Evolutionary conservation across 1,140 invertebrate genomes (phyloP), one percentile per base, ranked within the genome.

Genomic region (Gyrodactylus bullatarudis): DNA sequence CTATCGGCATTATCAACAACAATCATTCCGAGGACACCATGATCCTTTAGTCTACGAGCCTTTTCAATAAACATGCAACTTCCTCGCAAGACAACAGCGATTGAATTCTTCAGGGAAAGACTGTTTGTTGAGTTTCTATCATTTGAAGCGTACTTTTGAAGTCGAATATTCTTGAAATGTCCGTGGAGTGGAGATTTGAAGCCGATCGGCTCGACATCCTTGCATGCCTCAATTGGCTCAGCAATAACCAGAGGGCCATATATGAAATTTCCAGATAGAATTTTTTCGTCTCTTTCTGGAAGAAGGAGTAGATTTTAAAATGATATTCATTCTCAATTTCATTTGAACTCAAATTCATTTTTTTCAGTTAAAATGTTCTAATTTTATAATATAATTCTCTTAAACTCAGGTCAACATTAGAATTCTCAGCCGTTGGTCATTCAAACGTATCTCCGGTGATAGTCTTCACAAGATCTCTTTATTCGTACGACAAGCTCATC

Each of bases 61-160:
- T 73, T 73, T 25, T 73, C 34, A 34, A 73, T 26, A 69, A 73
- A 73, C 72, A 73, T 68, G 26, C 72, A 73, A 69, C 25, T 23
- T 23, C 72, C 72, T 1, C 72, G 72, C 24, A 23, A 20, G 70
- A 24, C 70, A 26, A 71, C 24, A n/a, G 24, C 70, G 24, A 71
- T 71, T 71, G 8, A 23, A 24, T 25, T 25, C 1, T 1, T 16
- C n/a, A 8, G 20, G 2, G 8, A 2, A 24, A 23, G 1, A 25
- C 21, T 71, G 24, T 71, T 71, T 2, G n/a, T 16, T 8, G 34
- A 54, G n/a, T 54, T 54, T 8, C 8, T n/a, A 8, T 16, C n/a
- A 8, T 54, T 54, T 54, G 8, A 16, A 8, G 34, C 8, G 8
- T 54, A 8, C 8, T 54, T n/a, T 54, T 54, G 8, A 8, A 54